These are phyloP conservation scores for Erynnis tages DNA, from an alignment of 2,888 invertebrate genomes.

Conservation along the genomic window DNA sequence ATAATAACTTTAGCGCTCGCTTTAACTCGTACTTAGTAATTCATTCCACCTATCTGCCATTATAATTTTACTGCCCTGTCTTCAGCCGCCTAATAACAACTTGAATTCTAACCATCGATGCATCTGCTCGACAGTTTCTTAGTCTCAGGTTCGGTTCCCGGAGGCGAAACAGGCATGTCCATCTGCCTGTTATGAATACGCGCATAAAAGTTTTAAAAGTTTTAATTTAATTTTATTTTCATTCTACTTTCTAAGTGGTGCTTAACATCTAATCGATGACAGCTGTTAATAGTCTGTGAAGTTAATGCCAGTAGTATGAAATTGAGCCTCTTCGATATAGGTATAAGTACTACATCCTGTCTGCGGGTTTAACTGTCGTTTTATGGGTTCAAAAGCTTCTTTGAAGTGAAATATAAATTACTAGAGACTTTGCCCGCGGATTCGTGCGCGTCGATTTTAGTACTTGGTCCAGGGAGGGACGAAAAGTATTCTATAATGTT, in stretches of 20 bases:
- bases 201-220: background rate
- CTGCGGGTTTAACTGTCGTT: too few species aligned
- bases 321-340: background rate
- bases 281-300: background rate
- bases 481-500: too few species aligned
- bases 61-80: too few species aligned
- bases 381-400: too few species aligned
- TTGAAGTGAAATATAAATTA: too few species aligned
- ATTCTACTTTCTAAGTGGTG: constrained; percentile 7
- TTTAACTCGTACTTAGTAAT: too few species aligned
- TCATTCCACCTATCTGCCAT: too few species aligned
- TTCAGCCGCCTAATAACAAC: background rate
- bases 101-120: background rate
- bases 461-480: too few species aligned
- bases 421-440: too few species aligned
- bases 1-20: too few species aligned
- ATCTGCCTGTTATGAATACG: constrained; percentile 8
- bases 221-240: background rate
- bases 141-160: constrained; percentile 6
- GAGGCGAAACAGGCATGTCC: constrained; percentile 7
- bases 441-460: too few species aligned
- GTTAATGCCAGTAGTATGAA: background rate
- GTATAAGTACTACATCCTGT: too few species aligned
- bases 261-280: constrained; percentile 13
- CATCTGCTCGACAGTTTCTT: background rate